Base-by-base conservation (phyloP, 2,113 vertebrate genomes). In the Hippocampus comes region DNA sequence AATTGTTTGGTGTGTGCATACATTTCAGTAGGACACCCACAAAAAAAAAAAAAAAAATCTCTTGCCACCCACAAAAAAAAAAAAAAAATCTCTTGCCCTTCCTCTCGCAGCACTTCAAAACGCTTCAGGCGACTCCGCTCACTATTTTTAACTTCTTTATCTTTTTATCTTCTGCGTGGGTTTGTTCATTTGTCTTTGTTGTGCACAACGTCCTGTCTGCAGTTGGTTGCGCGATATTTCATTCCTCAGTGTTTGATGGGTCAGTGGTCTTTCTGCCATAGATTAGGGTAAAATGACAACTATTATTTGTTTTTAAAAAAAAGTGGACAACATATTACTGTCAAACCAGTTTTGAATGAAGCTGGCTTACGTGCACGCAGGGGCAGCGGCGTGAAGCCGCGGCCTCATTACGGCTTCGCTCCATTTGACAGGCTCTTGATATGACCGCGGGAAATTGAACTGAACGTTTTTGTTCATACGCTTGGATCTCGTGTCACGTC, bases 61-160 rank as follows among this genome's bases (percentile, higher is more conserved):
- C 1, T 25, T 25, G 25, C 25, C 21, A 65, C 60, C 18, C 34
- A 38, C 34, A 5, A 5, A 38, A 38, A 34, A 34, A 34, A 0
- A 34, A 5, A 5, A 6, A 65, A 46, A 25, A 15, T 66, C 42
- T 48, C 9, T 25, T 27, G 64, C 25, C 64, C 43, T 66, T 14
- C 41, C 42, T 25, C n/a, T 27, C 12, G 15, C 20, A 43, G 63
- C 41, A 42, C 41, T 43, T 46, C 38, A 66, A 27, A 38, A 53
- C 27, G 77, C 74, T 78, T 77, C 77, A 51, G 83, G 78, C 80
- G 72, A 46, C 78, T 55, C 71, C 69, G 70, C 64, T 73, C 68
- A 34, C 80, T 78, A 46, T 75, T 76, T 73, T 73, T 23, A 49
- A 43, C 64, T 25, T n/a, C n/a, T n/a, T n/a, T n/a, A n/a, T n/a